Evolutionary conservation across 1,140 invertebrate species (phyloP), one percentile per base, ranked within the genome.

Genomic region (Antheraea pernyi): DNA sequence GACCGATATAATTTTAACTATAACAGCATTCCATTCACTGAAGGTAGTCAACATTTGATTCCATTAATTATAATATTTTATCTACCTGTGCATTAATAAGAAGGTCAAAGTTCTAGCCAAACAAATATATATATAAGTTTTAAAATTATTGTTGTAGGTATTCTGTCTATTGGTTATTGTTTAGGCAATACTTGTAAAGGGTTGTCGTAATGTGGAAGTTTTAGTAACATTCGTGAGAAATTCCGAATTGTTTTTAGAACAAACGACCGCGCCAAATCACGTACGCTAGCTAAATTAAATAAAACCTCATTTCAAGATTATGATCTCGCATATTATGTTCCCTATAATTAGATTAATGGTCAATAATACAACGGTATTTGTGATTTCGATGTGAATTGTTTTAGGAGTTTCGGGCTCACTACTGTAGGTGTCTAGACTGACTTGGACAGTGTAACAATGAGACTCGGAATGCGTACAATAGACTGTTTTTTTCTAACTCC

Each of bases 201-300:
- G 16, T 53, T 13, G 46, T 13, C 46, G 46, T 53, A 53, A 53
- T 53, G 10, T 53, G 0, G 46, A 13, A 13, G 11, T 16, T 53
- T 53, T 16, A 11, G 2, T 2, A 3, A 42, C 13, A 53, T n/a
- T 53, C 46, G 46, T 2, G 46, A n/a, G 39, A 42, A 42, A 53
- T 53, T 53, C 46, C 16, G 46, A 53, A 13, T 16, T 11, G 46
- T 53, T 53, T 53, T 53, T 42, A 58, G 65, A 66, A 63, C 62
- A 68, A 53, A 59, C 62, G 66, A 39, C 64, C 58, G 53, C 71
- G 82, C 82, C 81, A 84, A 84, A 83, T 82, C 76, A 80, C 79
- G 79, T 78, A 80, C 78, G 65, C 70, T 59, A 72, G 76, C 69
- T 80, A 83, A 82, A 88, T 84, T 81, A 77, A 82, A 85, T 83